These are phyloP conservation scores for Ypsolopha sequella DNA, from an alignment of 2,888 invertebrate genomes.

Conservation along the genomic window DNA sequence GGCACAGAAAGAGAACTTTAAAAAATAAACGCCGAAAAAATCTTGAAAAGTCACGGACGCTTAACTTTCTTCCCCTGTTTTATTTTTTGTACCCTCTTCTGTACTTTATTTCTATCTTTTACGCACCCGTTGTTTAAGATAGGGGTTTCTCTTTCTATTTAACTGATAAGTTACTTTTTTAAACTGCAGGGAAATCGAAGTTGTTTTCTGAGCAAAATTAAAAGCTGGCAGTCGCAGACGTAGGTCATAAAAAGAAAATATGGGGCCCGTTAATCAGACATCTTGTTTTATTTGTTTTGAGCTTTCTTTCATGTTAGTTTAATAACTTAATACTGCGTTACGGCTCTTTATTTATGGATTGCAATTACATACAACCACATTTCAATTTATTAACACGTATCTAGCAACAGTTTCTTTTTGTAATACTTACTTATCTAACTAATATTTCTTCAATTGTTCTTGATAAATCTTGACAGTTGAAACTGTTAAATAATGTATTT, in stretches of 20 bases:
- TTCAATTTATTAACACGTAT: too few relatives aligned
- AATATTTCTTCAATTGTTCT: too few relatives aligned
- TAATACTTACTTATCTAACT: too few relatives aligned
- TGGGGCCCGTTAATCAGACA: slow-evolving; percentile 42
- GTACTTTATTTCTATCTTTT: slow-evolving; percentile 30
- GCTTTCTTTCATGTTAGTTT: too few relatives aligned
- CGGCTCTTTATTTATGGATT: too few relatives aligned
- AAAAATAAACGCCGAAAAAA: slow-evolving; percentile 67
- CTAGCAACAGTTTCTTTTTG: too few relatives aligned
- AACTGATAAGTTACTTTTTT: slow-evolving; percentile 69
- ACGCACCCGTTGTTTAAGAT: slow-evolving; percentile 23
- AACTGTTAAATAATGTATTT: too few relatives aligned
- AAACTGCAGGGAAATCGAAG: slow-evolving; percentile 66
- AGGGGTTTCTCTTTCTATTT: slow-evolving; percentile 38
- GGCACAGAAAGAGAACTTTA: slow-evolving; percentile 53
- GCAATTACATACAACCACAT: too few relatives aligned
- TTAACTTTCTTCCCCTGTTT: slow-evolving; percentile 71
- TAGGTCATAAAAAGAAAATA: slow-evolving; percentile 64
- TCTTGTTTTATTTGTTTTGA: slow-evolving; percentile 25
- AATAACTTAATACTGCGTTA: too few relatives aligned
- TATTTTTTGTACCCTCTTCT: slow-evolving; percentile 64
- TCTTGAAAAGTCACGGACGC: slow-evolving; percentile 72
- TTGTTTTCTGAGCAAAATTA: slow-evolving; percentile 59
- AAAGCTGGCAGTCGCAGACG: slow-evolving; percentile 62
- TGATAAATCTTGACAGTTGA: too few relatives aligned